These are phyloP conservation scores for Dreissena rostriformis DNA, from an alignment of 1,140 invertebrate species.

Conservation along the genomic window DNA sequence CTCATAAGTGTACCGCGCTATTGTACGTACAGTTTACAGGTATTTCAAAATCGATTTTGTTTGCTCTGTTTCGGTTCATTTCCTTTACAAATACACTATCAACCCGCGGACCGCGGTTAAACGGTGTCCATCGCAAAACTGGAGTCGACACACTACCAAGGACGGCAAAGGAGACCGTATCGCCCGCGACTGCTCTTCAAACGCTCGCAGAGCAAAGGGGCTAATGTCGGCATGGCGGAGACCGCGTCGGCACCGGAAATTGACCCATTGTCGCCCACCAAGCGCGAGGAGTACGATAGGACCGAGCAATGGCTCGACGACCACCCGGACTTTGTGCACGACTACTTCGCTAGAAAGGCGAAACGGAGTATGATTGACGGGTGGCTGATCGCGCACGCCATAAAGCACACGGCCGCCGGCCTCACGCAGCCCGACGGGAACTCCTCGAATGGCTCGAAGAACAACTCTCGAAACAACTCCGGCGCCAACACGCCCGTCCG, in stretches of 20 bases:
- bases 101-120: not conserved
- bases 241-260: slow-evolving; percentile 38
- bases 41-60: slow-evolving; percentile 57
- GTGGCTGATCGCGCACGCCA: slow-evolving; percentile 88
- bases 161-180: slow-evolving; percentile 40
- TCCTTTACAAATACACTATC: slow-evolving; percentile 48
- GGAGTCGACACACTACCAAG: slow-evolving; percentile 39
- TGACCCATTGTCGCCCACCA: slow-evolving; percentile 40
- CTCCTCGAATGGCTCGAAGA: slow-evolving; percentile 70
- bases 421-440: slow-evolving; percentile 81
- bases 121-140: slow-evolving; percentile 23
- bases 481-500: slow-evolving; percentile 88
- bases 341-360: slow-evolving; percentile 97
- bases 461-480: slow-evolving; percentile 78
- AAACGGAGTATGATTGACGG: slow-evolving; percentile 94
- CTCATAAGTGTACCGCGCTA: too few species aligned
- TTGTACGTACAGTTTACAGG: slow-evolving; percentile 20
- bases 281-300: slow-evolving; percentile 71
- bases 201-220: slow-evolving; percentile 41
- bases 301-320: slow-evolving; percentile 92
- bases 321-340: slow-evolving; percentile 96
- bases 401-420: slow-evolving; percentile 87
- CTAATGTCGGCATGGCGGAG: slow-evolving; percentile 45
- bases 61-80: slow-evolving; percentile 49
- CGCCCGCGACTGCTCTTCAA: slow-evolving; percentile 49